A percentile compares a stretch with the other conserved stretches of the same genome.
phyloP scores from a whole-genome alignment of 2,888 invertebrate genomes.

The Heliconius ethilla region DNA sequence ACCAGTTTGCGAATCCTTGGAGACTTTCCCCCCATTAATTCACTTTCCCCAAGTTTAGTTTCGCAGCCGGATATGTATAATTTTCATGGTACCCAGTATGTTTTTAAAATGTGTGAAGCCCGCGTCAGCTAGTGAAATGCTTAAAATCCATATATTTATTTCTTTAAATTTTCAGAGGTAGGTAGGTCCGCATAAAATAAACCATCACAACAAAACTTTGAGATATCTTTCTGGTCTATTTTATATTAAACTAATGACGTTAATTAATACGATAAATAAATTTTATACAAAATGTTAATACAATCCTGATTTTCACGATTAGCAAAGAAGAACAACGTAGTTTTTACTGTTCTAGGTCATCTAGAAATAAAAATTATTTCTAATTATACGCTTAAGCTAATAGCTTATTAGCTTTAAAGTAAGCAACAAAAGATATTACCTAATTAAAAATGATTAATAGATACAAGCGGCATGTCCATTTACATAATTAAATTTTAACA shows the following conservation, averaged over 20 bases:
- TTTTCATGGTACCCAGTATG: conserved; percentile 42
- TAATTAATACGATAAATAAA: too few relatives aligned
- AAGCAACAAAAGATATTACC: too few relatives aligned
- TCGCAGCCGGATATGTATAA: conserved; percentile 51
- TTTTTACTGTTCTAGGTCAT: background rate
- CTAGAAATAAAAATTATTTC: background rate
- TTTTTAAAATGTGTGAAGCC: conserved; percentile 37
- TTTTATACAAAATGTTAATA: background rate
- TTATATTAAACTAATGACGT: background rate
- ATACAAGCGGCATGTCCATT: background rate
- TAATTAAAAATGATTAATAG: too few relatives aligned
- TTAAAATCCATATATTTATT: background rate
- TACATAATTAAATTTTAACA: background rate
- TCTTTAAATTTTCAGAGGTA: background rate
- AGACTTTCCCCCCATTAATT: conserved; percentile 78
- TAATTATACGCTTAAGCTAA: background rate
- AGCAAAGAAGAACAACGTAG: background rate
- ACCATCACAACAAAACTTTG: background rate
- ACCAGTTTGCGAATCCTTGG: conserved; percentile 69
- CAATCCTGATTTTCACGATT: background rate
- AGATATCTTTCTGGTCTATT: background rate
- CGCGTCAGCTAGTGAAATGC: background rate
- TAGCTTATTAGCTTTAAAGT: background rate
- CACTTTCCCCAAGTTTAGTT: conserved; percentile 68
- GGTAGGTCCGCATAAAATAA: background rate